Evolutionary conservation across 2,888 invertebrate species (phyloP), one percentile per base, ranked within the genome.

Genomic region (Sinopyrophorus schimmeli): DNA sequence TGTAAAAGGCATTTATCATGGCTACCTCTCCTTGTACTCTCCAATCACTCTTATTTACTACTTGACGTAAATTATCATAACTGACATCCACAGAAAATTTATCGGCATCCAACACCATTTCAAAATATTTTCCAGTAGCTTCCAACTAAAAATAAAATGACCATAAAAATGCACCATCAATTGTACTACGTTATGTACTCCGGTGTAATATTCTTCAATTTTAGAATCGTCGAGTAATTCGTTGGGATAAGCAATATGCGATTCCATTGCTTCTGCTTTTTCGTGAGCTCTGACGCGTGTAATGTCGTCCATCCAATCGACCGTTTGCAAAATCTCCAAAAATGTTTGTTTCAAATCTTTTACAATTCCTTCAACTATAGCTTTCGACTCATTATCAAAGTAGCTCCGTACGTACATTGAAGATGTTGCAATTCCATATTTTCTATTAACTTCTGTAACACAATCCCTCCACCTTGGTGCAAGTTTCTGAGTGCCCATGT

Each of bases 41-140:
- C 91, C 91, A 92, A 68, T 89, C 89, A 3, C 87, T 88, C 74
- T 90, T 89, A 74, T 89, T 89, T 16, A 89, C 87, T 1, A 87
- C 85, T 68, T 86, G 80, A 12, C 91, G 77, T 11, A 92, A 76
- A n/a, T n/a, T n/a, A n/a, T n/a, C n/a, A n/a, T n/a, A n/a, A n/a
- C n/a, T n/a, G n/a, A n/a, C n/a, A n/a, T n/a, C n/a, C n/a, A n/a
- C n/a, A n/a, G n/a, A n/a, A n/a, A n/a, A n/a, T n/a, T n/a, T n/a
- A n/a, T n/a, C 83, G 0, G 88, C 88, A 28, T 89, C 88, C 70
- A 91, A 91, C 40, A 86, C 78, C 1, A 89, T 89, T n/a, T n/a
- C 2, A 23, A n/a, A n/a, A n/a, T n/a, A n/a, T n/a, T n/a, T n/a
- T n/a, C n/a, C n/a, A n/a, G 84, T 79, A 69, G 91, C 81, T 57